Evolutionary conservation across 2,888 invertebrate genomes (phyloP).

Genomic region (Aphrophora alni): DNA sequence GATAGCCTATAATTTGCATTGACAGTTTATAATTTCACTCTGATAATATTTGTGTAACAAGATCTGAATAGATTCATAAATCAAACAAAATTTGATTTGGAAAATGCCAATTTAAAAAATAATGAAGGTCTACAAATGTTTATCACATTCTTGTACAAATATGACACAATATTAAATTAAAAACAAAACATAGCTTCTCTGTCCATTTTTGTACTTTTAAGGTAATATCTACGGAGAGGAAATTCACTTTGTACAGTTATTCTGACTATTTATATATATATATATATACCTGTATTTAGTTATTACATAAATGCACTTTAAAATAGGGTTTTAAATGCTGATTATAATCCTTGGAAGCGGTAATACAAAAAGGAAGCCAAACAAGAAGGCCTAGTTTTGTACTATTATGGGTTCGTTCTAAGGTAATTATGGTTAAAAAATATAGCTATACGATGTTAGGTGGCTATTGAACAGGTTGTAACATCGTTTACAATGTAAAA

Average conservation of each 20-base stretch:
- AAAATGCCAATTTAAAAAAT: too few relatives aligned
- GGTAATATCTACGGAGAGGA: neutral
- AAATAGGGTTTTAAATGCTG: constrained; percentile 31
- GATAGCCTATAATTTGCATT: too few relatives aligned
- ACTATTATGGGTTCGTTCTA: neutral
- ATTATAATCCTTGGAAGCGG: neutral
- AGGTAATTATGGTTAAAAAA: neutral
- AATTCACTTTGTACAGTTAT: neutral
- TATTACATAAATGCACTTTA: constrained; percentile 47
- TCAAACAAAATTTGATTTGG: too few relatives aligned
- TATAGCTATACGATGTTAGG: neutral
- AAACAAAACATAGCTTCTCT: neutral
- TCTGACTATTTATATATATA: neutral
- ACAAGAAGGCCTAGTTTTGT: neutral
- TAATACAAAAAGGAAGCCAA: neutral
- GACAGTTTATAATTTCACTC: too few relatives aligned
- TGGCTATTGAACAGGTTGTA: too few relatives aligned
- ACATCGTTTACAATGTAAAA: neutral
- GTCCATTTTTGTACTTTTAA: constrained; percentile 4
- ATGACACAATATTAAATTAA: too few relatives aligned
- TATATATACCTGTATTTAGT: constrained; percentile 44
- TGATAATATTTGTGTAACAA: too few relatives aligned
- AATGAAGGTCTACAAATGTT: too few relatives aligned
- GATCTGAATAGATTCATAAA: too few relatives aligned
- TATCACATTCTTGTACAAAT: too few relatives aligned